Percentiles rank a stretch among this genome's conserved stretches.
Evolutionary conservation across 2,797 vertebrate species (phyloP).

Genomic region (Enteromius treurensis): DNA sequence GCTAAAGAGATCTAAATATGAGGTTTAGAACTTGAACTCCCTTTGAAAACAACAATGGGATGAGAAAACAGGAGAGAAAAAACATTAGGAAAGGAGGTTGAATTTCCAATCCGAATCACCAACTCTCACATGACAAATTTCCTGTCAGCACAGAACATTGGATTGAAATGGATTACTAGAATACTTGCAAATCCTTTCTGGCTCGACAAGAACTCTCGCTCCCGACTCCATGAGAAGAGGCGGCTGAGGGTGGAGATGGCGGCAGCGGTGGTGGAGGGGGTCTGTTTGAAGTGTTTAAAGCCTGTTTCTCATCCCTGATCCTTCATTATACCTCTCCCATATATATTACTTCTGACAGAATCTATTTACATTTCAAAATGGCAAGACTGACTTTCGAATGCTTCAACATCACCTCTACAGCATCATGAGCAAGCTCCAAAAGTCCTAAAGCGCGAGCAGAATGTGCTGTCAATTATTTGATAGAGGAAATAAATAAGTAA

Average conservation of each 20-base stretch:
- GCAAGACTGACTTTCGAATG: constrained; percentile 23
- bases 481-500: constrained; percentile 50
- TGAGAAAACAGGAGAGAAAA: background rate
- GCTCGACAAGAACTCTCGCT: constrained; percentile 18
- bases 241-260: constrained; percentile 23
- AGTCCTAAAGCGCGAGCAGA: constrained; percentile 4
- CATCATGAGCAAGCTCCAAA: background rate
- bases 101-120: constrained; percentile 2
- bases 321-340: constrained; percentile 44
- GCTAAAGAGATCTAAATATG: too few relatives aligned
- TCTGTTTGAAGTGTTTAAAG: constrained; percentile 49
- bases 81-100: background rate
- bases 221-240: constrained; percentile 39
- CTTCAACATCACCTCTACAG: background rate
- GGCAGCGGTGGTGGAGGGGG: constrained; percentile 12
- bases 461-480: constrained; percentile 50
- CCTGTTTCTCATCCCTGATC: constrained; percentile 43
- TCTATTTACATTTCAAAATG: constrained; percentile 49
- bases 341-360: constrained; percentile 41
- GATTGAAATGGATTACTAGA: constrained; percentile 56
- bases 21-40: too few relatives aligned
- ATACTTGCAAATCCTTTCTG: constrained; percentile 54
- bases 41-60: background rate
- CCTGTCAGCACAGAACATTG: constrained; percentile 46
- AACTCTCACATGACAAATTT: constrained; percentile 52